Evolutionary conservation across 2,888 invertebrate genomes (phyloP).

Genomic region (Ypsolopha scabrella): DNA sequence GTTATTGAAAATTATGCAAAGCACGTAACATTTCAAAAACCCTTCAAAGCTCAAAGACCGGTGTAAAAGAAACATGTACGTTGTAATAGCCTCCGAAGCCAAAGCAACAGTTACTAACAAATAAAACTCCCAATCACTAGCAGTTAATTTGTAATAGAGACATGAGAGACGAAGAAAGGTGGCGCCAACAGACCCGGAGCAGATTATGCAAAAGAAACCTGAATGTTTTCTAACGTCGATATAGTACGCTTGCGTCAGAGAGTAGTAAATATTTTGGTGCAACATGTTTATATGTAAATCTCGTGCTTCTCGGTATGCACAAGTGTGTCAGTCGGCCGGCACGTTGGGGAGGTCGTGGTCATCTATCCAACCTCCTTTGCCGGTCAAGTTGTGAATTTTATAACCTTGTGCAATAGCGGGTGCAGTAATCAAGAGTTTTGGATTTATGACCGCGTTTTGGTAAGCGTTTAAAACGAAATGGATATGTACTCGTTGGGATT

Average conservation of each 20-base stretch:
- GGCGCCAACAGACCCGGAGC: not conserved
- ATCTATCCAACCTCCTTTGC: not conserved
- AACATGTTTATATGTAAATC: not conserved
- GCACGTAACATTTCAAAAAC: not conserved
- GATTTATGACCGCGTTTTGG: too few species aligned
- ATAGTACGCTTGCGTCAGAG: not conserved
- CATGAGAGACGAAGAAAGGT: not conserved
- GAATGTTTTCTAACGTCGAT: not conserved
- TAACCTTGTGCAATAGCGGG: too few species aligned
- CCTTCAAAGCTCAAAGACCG: too few species aligned
- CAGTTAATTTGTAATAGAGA: not conserved
- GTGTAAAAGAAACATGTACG: not conserved
- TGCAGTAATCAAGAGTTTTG: too few species aligned
- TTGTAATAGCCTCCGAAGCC: not conserved
- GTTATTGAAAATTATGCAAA: too few species aligned
- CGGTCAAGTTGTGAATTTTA: too few species aligned
- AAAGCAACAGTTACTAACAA: not conserved
- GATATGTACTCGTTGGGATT: too few species aligned
- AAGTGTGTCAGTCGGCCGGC: not conserved
- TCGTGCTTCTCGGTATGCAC: not conserved
- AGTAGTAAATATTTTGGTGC: not conserved
- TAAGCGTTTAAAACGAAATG: too few species aligned
- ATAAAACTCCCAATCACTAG: not conserved
- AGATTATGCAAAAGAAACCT: not conserved
- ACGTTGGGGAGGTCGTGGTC: not conserved